Evolutionary conservation across 2,113 vertebrate genomes (phyloP).

Genomic region (Neodon shergylaensis): DNA sequence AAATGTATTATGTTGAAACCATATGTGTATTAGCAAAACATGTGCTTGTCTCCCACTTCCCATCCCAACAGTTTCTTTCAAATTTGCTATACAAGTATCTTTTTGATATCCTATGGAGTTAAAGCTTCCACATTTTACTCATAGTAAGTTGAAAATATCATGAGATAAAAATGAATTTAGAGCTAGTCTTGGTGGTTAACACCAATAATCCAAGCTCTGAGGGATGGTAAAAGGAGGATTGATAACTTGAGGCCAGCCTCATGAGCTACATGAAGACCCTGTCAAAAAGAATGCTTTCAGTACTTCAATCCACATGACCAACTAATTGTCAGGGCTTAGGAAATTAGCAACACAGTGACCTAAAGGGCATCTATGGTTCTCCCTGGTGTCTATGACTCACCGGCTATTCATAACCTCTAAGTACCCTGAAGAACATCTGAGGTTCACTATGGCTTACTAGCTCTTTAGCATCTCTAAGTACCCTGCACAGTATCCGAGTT

Average conservation of each 20-base stretch:
- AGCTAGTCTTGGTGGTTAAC: neutral
- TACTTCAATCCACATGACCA: neutral
- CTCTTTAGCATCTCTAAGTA: neutral
- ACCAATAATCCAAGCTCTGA: neutral
- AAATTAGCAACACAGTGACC: neutral
- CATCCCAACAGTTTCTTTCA: neutral
- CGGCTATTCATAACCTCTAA: no score
- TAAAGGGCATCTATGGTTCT: no score
- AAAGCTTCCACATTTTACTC: no score
- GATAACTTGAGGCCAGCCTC: neutral
- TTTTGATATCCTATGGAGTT: neutral
- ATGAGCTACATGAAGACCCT: no score
- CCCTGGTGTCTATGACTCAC: no score
- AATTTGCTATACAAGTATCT: no score
- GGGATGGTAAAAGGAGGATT: no score
- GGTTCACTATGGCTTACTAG: neutral
- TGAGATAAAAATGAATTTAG: neutral
- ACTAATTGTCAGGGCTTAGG: neutral
- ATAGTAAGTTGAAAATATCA: neutral
- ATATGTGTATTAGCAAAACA: neutral
- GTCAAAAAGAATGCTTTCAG: neutral
- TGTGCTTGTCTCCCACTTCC: neutral
- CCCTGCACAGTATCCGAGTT: neutral
- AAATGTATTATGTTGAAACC: neutral
- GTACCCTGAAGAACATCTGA: fast-evolving